Evolutionary conservation across 1,140 invertebrate species (phyloP).

Genomic region (Trichonephila clavata): DNA sequence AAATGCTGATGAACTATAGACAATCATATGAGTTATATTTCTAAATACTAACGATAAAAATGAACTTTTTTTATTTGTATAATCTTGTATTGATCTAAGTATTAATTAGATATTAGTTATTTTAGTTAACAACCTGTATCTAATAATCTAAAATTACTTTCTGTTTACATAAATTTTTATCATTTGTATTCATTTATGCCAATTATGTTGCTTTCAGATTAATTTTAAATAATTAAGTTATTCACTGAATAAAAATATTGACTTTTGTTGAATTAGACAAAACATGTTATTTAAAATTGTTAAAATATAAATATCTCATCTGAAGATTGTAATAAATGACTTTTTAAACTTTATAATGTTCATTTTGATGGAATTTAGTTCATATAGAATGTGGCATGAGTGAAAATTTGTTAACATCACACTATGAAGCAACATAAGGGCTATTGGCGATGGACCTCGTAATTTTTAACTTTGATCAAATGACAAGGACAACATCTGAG

Average conservation of each 20-base stretch:
- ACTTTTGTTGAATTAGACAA: background rate
- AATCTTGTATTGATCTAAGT: background rate
- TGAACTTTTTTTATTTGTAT: background rate
- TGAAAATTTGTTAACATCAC: no score
- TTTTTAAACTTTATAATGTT: background rate
- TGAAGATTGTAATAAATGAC: conserved; percentile 34
- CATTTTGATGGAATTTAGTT: background rate
- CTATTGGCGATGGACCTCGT: no score
- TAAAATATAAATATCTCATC: background rate
- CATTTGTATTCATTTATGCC: background rate
- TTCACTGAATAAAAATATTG: background rate
- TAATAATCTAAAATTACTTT: background rate
- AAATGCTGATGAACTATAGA: background rate
- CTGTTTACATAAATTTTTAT: background rate
- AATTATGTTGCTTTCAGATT: background rate
- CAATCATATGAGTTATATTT: background rate
- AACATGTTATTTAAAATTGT: conserved; percentile 6
- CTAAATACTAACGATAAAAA: background rate
- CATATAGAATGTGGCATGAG: no score
- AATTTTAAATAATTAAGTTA: background rate
- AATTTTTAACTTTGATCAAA: no score
- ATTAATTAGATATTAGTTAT: background rate
- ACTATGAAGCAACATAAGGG: no score
- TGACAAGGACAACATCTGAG: no score
- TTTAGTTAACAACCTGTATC: background rate